Base-by-base conservation (phyloP, 92 coral and sea anemone species). In the Palythoa grandis region DNA sequence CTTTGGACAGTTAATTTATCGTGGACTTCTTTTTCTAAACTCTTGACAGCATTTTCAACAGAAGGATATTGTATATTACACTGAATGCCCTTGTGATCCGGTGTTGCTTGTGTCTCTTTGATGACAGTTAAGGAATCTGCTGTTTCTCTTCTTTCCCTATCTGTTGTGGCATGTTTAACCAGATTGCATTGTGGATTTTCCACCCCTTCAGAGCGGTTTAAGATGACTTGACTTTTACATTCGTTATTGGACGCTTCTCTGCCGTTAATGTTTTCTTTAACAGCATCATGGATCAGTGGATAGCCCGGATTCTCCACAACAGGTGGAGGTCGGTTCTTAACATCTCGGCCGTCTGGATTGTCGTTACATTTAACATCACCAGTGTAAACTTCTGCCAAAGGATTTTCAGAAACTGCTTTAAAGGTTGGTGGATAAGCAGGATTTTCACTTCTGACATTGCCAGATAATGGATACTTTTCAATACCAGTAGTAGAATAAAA, bases 221-320 rank as follows among this genome's bases (percentile, higher is more conserved):
- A 29, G 35, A 29, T 29, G 35, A 29, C 35, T 29, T 29, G 35
- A 29, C 35, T 29, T 29, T 29, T 29, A 29, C 35, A 29, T 29
- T 29, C 35, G 50, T 3, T 43, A 43, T 43, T 5, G 50, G 50
- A 43, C 9, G 50, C 50, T 0, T 43, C 50, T 43, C 50, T 43
- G 9, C 50, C 50, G 3, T 43, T 43, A 65, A 0, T 19, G 11
- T 65, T 23, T 3, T 65, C 25, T 65, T 7, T 65, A 10, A 82
- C 86, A n/a, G 86, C 86, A 37, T 82, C 86, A 15, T 50, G 53
- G 40, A 57, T 39, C 71, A 17, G 15, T 78, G 83, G 83, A 60
- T 78, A 78, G 14, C 35, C 70, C n/a, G 48, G 66, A 25, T 54
- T 54, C 47, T 52, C 50, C 47, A 8, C 82, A 52, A 24, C 19